Base-by-base conservation (phyloP, 2,113 vertebrate species). In the Peromyscus polionotus region DNA sequence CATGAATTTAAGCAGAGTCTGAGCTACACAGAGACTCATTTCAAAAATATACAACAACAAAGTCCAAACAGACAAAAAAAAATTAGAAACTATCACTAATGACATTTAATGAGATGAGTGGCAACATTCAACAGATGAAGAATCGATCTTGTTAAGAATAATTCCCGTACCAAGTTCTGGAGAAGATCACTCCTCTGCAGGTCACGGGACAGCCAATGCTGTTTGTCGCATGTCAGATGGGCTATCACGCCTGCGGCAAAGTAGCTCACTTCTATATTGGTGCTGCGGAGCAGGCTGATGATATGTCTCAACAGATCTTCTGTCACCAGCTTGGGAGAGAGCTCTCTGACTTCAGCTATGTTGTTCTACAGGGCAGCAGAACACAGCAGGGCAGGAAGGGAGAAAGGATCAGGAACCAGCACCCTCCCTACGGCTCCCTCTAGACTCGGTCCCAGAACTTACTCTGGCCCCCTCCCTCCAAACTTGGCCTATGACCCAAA, bases 231-330 rank as follows among this genome's bases (percentile, higher is more conserved):
- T 0, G 99, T 99, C 93, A 99, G 98, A 61, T 99, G 99, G 48
- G 99, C 99, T 28, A 99, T 98, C 95, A 99, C 99, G 28, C 99
- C 99, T 2, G 99, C 99, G 1, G 99, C 99, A 17, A 99, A 99
- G 98, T 99, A 99, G 98, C 99, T 99, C 95, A 99, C 99, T 98
- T 99, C 99, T 95, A 99, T 99, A 90, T 99, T 99, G 3, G 98
- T 96, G 96, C 99, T 99, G 93, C 99, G 99, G 84, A 99, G 98
- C 93, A 99, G 98, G 39, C 79, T 96, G 92, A 98, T 98, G 98
- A 99, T 97, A 90, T 99, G 99, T 95, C 98, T 98, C 98, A 99
- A 93, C 92, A 99, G 98, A 28, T 99, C 97, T 96, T 99, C 98
- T 61, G 99, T 99, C 99, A 99, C 98, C 97, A 99, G 98, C 95